Evolutionary conservation across 2,888 invertebrate genomes (phyloP).

Genomic region (Orthosia incerta): DNA sequence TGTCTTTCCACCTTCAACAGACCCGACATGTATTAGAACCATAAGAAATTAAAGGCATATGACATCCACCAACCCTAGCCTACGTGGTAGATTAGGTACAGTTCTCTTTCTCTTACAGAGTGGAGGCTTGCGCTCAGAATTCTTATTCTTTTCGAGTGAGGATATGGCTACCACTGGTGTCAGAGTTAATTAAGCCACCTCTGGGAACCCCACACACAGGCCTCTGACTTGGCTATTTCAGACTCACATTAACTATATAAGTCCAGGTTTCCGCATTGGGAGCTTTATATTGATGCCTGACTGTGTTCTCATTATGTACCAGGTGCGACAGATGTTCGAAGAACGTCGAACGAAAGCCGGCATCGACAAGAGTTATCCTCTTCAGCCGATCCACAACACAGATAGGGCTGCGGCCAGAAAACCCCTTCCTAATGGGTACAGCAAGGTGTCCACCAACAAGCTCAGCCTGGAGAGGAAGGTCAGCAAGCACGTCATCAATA

Average conservation of each 20-base stretch:
- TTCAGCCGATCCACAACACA: slow-evolving; percentile 93
- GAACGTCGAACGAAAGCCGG: slow-evolving; percentile 94
- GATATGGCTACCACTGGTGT: too few species aligned
- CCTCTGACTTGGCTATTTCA: too few species aligned
- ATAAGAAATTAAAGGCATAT: too few species aligned
- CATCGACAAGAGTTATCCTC: slow-evolving; percentile 95
- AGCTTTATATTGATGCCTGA: too few species aligned
- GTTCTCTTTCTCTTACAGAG: background rate
- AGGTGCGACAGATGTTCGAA: slow-evolving; percentile 97
- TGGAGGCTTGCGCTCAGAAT: background rate
- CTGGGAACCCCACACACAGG: too few species aligned
- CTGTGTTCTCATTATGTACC: slow-evolving; percentile 24
- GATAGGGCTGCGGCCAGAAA: slow-evolving; percentile 78
- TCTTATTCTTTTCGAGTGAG: background rate
- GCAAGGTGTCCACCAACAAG: slow-evolving; percentile 77
- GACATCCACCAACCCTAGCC: background rate
- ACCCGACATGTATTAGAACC: background rate
- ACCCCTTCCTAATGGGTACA: slow-evolving; percentile 82
- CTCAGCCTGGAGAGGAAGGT: slow-evolving; percentile 75
- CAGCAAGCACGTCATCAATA: slow-evolving; percentile 71
- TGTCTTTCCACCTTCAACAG: background rate
- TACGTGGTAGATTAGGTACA: background rate
- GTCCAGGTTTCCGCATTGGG: too few species aligned
- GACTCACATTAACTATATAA: too few species aligned
- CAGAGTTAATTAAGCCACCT: too few species aligned